Evolutionary conservation across 2,797 vertebrate genomes (phyloP).

Genomic region (Eutrigla gurnardus): DNA sequence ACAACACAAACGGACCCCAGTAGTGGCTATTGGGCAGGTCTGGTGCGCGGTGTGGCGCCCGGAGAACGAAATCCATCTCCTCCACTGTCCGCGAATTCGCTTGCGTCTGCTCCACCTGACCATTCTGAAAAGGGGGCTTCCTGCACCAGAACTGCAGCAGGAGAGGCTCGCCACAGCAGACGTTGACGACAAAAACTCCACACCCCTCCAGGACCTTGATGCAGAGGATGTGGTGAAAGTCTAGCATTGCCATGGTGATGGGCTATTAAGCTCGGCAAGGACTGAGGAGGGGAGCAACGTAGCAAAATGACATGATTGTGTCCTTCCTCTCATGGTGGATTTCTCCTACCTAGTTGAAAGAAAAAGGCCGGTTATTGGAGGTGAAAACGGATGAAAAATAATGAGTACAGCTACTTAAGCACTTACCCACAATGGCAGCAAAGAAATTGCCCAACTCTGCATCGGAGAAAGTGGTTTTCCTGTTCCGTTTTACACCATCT

Average conservation of each 20-base stretch:
- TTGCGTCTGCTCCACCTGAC: conserved; percentile 76
- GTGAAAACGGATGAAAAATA: conserved; percentile 6
- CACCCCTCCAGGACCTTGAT: conserved; percentile 77
- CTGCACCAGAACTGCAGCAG: conserved; percentile 76
- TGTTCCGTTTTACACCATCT: conserved; percentile 6
- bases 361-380: background rate
- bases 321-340: conserved; percentile 23
- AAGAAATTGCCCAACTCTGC: background rate
- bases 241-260: conserved; percentile 69
- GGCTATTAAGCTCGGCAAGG: conserved; percentile 44
- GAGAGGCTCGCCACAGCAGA: conserved; percentile 66
- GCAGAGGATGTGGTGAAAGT: conserved; percentile 57
- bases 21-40: conserved; percentile 75
- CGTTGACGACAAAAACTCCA: conserved; percentile 69
- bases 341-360: conserved; percentile 23
- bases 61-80: conserved; percentile 71
- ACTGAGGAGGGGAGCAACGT: conserved; percentile 24
- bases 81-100: background rate
- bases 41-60: conserved; percentile 56
- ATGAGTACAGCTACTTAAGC: conserved; percentile 25
- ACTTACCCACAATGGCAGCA: conserved; percentile 37
- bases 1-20: conserved; percentile 80
- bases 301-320: conserved; percentile 21
- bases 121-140: conserved; percentile 74
- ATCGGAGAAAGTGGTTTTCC: background rate